Conservation (phyloP, 2,888 invertebrate genomes). For the Eretmocerus hayati region DNA sequence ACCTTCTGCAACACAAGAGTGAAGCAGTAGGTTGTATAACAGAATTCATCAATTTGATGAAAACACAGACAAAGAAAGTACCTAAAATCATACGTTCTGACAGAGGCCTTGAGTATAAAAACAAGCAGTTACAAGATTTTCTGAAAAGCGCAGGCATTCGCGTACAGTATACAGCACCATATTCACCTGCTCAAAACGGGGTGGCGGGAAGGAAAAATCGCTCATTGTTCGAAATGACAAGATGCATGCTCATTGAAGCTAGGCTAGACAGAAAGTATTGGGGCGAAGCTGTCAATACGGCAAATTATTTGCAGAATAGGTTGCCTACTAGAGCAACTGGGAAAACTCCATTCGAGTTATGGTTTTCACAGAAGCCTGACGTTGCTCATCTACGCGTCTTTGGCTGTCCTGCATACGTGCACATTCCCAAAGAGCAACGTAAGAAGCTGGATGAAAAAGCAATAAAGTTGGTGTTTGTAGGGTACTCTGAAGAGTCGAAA, state of each 20-base stretch:
- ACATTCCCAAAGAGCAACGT: slow-evolving; percentile 19
- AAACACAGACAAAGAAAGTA: slow-evolving; percentile 9
- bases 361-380: slow-evolving; percentile 22
- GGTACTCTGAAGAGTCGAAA: slow-evolving; percentile 22
- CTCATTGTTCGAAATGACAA: slow-evolving; percentile 23
- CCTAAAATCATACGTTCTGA: slow-evolving; percentile 24
- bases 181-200: slow-evolving; percentile 20
- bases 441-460: slow-evolving; percentile 22
- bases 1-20: slow-evolving; percentile 13
- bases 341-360: slow-evolving; percentile 26
- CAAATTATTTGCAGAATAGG: slow-evolving; percentile 19
- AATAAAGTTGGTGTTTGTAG: slow-evolving; percentile 15
- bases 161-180: slow-evolving; percentile 20
- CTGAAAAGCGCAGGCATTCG: slow-evolving; percentile 26
- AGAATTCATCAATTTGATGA: slow-evolving; percentile 5
- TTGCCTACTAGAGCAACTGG: slow-evolving; percentile 6
- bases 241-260: slow-evolving; percentile 26
- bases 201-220: slow-evolving; percentile 28
- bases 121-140: slow-evolving; percentile 19
- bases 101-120: slow-evolving; percentile 29
- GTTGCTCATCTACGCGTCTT: slow-evolving; percentile 23
- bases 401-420: slow-evolving; percentile 22
- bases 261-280: slow-evolving; percentile 23
- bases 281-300: slow-evolving; percentile 24
- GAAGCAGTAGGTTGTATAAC: slow-evolving; percentile 10